A percentile compares a stretch with the other conserved stretches of the same genome.
Evolutionary conservation across 2,113 vertebrate species (phyloP).

Genomic region (Nannospalax galili): DNA sequence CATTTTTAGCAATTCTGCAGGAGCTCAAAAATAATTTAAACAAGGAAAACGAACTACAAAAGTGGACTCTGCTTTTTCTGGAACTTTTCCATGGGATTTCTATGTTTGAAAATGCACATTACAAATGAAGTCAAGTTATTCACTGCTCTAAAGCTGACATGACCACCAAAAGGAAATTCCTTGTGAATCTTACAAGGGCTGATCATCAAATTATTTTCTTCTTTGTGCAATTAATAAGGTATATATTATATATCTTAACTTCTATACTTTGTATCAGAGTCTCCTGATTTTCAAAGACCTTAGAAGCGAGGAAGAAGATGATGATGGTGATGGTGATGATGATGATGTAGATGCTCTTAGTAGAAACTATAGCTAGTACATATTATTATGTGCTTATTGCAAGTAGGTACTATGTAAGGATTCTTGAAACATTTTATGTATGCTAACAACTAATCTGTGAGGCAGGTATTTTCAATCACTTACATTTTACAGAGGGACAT

Average conservation of each 20-base stretch:
- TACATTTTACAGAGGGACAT: background rate
- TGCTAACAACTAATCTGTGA: background rate
- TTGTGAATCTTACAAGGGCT: background rate
- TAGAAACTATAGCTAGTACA: background rate
- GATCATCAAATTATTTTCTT: background rate
- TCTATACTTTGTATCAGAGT: background rate
- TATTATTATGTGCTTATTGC: background rate
- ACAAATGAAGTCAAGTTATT: constrained; percentile 13
- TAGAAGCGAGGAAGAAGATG: background rate
- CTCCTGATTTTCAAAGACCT: background rate
- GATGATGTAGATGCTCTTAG: background rate
- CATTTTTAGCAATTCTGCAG: constrained; percentile 18
- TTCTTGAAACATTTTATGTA: background rate
- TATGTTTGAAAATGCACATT: background rate
- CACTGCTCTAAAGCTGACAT: background rate
- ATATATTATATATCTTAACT: background rate
- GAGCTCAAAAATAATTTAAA: background rate
- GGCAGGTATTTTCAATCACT: background rate
- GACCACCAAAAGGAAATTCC: background rate
- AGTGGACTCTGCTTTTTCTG: background rate
- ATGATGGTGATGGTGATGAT: background rate
- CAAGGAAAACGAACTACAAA: background rate
- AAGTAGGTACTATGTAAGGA: background rate
- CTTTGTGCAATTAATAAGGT: background rate
- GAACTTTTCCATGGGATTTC: background rate